Evolutionary conservation across 2,797 vertebrate species (phyloP).

Genomic region (Garrulus glandarius): DNA sequence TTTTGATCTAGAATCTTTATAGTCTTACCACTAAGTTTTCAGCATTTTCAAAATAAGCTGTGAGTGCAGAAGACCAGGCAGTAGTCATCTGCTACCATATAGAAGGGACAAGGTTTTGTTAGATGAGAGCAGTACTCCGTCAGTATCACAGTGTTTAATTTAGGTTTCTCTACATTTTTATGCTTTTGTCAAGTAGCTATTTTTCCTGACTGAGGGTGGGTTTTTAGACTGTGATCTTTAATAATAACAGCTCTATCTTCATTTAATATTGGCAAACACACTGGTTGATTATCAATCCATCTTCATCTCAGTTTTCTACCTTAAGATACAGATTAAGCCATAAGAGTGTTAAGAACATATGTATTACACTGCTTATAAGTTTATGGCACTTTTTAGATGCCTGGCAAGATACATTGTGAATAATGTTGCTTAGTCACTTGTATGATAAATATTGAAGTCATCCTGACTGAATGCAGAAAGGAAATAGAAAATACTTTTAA

Average conservation of each 20-base stretch:
- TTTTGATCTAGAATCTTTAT: background rate
- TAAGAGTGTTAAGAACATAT: background rate
- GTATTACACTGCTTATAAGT: background rate
- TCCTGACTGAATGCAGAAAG: background rate
- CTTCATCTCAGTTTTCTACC: background rate
- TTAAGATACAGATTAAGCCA: background rate
- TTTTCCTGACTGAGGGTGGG: background rate
- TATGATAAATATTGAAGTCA: background rate
- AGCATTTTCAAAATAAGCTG: background rate
- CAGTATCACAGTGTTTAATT: background rate
- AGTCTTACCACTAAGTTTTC: background rate
- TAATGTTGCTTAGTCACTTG: constrained; percentile 1
- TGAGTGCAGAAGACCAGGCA: background rate
- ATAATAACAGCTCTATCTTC: background rate
- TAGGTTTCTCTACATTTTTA: background rate
- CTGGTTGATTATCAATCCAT: background rate
- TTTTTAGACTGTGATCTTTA: background rate
- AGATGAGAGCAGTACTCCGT: background rate
- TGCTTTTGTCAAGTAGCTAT: background rate
- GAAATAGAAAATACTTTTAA: background rate
- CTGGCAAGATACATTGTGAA: background rate
- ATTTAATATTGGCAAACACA: background rate
- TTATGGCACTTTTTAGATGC: background rate
- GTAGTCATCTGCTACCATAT: background rate
- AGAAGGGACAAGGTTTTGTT: background rate